Evolutionary conservation across 2,113 vertebrate species (phyloP), one percentile per base, ranked within the genome.

Genomic region (Zingel zingel): DNA sequence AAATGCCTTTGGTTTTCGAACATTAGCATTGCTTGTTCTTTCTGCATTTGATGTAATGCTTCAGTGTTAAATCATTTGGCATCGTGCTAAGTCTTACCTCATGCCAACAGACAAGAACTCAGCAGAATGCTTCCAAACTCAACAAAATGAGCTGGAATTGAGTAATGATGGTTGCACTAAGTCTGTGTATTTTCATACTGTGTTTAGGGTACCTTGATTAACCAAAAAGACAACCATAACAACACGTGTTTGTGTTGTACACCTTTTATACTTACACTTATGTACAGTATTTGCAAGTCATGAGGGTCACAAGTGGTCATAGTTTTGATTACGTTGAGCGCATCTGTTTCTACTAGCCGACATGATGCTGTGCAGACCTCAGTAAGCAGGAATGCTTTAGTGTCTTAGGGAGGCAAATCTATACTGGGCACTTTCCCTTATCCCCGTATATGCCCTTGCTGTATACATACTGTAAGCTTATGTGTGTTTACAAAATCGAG

Each of bases 261-360:
- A n/a, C 39, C 27, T 73, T 69, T 53, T 81, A 33, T 45, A 61
- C 51, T 6, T 61, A n/a, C 5, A 19, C 67, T 79, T 43, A 43
- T 43, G 9, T 43, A 11, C 39, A 11, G 21, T 61, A 45, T 77
- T 62, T 45, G 47, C 39, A 65, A 61, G 78, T 68, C 50, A 2
- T 48, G 14, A 25, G 15, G 68, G 57, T 83, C 58, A 76, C 54
- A 64, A 75, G 7, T n/a, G 80, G 68, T 72, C 56, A 15, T 36
- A 53, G 62, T 82, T 77, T 88, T 77, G 39, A 63, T 67, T 79
- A 57, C 65, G 54, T 81, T 15, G 1, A 74, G 74, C n/a, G 70
- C 92, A 92, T 93, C 89, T 93, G 90, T 90, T 94, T 94, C 82
- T 79, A 87, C 79, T 91, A 86, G 71, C 3, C 18, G 2, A 13